These are phyloP conservation scores for Maconellicoccus hirsutus DNA, from an alignment of 1,140 invertebrate genomes.

Conservation along the genomic window DNA sequence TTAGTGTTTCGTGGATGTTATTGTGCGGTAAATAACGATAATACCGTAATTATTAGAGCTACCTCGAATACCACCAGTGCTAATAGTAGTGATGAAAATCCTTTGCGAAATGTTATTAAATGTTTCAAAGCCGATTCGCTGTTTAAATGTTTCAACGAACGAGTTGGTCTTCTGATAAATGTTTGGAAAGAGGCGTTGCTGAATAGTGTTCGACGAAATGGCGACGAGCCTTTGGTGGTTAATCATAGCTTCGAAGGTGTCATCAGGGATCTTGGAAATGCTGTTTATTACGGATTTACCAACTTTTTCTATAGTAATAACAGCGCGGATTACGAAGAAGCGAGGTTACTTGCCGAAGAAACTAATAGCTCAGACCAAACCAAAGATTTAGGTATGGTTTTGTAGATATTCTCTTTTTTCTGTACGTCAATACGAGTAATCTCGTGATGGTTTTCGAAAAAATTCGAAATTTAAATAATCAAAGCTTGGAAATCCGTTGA, in stretches of 20 bases:
- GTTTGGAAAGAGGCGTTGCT: background rate
- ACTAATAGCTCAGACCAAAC: background rate
- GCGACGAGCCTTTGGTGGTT: background rate
- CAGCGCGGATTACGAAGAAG: background rate
- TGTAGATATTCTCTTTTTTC: background rate
- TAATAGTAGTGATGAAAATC: background rate
- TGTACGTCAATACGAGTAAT: no score
- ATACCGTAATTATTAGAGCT: background rate
- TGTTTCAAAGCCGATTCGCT: background rate
- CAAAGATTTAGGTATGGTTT: background rate
- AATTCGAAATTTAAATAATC: no score
- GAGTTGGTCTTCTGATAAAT: background rate
- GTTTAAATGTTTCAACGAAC: conserved; percentile 10
- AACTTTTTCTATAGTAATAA: background rate
- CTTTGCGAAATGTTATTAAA: background rate
- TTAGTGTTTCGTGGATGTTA: conserved; percentile 16
- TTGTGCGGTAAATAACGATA: conserved; percentile 16
- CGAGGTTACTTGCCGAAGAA: background rate
- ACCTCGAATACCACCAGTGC: background rate
- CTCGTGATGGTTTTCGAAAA: no score
- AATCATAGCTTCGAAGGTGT: background rate
- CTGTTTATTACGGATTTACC: background rate
- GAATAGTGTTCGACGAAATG: background rate
- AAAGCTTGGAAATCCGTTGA: no score
- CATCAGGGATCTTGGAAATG: background rate